Percentiles rank a stretch among this genome's conserved stretches.
Conservation (phyloP, 1,140 invertebrate genomes). For the Bombus fervidus region DNA sequence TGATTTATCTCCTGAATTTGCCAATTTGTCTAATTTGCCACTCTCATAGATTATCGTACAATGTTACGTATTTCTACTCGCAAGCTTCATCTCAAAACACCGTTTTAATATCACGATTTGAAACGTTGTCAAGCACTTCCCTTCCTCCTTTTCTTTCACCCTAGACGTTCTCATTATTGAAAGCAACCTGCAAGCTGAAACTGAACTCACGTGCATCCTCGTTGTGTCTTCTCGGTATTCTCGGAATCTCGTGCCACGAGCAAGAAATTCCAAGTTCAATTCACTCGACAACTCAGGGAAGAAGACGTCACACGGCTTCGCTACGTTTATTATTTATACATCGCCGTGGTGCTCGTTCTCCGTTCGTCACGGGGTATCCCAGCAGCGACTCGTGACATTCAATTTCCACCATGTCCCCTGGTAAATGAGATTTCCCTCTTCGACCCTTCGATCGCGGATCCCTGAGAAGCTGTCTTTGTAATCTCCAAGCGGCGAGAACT, state of each 20-base stretch:
- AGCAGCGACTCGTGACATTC: constrained; percentile 31
- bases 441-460: too few species aligned
- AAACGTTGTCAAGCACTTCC: too few species aligned
- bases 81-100: neutral
- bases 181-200: neutral
- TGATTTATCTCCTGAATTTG: too few species aligned
- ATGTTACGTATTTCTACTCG: neutral
- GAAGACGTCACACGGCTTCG: neutral
- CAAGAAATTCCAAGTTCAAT: neutral
- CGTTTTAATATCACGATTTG: neutral
- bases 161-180: neutral
- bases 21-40: too few species aligned
- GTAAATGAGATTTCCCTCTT: constrained; percentile 29
- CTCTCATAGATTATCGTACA: neutral
- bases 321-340: constrained; percentile 32
- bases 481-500: neutral
- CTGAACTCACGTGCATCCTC: neutral
- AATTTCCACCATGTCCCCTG: constrained; percentile 32
- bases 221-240: neutral
- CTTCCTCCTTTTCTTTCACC: neutral
- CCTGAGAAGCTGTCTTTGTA: neutral
- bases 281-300: neutral
- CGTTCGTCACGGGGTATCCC: neutral
- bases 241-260: neutral
- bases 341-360: neutral